Conservation (phyloP, 1,140 invertebrate genomes). For the Eumaeus atala region DNA sequence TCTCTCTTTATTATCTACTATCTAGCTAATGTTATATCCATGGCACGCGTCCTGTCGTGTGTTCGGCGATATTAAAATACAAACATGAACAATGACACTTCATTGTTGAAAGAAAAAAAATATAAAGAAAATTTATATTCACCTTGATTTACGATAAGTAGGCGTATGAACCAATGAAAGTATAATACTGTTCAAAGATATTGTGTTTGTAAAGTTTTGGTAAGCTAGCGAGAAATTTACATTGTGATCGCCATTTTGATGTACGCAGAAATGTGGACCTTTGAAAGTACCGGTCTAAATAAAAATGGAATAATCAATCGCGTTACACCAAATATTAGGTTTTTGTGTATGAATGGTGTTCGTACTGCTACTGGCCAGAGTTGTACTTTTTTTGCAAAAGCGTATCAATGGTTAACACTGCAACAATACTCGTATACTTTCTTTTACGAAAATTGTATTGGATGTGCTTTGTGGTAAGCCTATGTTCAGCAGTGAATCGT, state of each 20-base stretch:
- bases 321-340: slow-evolving; percentile 5
- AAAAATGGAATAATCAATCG: slow-evolving; percentile 4
- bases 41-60: slow-evolving; percentile 25
- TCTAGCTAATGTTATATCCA: background rate
- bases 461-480: no score
- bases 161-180: slow-evolving; percentile 37
- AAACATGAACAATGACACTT: slow-evolving; percentile 59
- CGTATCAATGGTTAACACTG: no score
- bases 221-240: slow-evolving; percentile 46
- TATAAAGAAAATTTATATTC: slow-evolving; percentile 53
- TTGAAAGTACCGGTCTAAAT: slow-evolving; percentile 1
- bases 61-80: slow-evolving; percentile 63
- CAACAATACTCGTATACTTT: no score
- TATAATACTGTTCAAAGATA: slow-evolving; percentile 45
- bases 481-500: no score
- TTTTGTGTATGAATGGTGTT: slow-evolving; percentile 2
- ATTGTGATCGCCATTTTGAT: slow-evolving; percentile 5
- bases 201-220: slow-evolving; percentile 21
- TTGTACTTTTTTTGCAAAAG: background rate
- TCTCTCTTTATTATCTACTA: no score
- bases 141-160: slow-evolving; percentile 40
- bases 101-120: slow-evolving; percentile 58
- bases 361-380: slow-evolving; percentile 1
- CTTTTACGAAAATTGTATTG: no score
- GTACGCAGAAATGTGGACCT: slow-evolving; percentile 5